These are phyloP conservation scores for Beroe forskalii DNA, from an alignment of 37 sponge, comb jelly and placozoan species.

Conservation along the genomic window DNA sequence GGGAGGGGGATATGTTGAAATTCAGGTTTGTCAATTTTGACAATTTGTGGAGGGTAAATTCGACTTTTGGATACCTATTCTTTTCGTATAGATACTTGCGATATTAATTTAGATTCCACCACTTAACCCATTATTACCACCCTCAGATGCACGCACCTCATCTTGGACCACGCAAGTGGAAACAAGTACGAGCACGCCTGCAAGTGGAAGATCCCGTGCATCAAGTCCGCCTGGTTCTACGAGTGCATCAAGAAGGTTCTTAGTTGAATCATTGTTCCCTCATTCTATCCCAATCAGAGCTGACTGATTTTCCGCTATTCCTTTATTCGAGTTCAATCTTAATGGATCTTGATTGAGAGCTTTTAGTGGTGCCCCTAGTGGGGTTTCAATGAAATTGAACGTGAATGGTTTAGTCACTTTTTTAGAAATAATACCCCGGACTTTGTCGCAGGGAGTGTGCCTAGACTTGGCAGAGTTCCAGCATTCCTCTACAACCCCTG, in stretches of 20 bases:
- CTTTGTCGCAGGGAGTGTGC: conserved; percentile 30
- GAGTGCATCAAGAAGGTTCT: conserved; percentile 54
- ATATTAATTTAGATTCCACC: neutral
- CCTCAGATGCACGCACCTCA: conserved; percentile 38
- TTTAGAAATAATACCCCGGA: neutral
- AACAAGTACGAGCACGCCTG: conserved; percentile 18
- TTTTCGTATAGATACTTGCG: no score
- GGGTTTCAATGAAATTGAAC: no score
- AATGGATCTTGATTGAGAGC: neutral
- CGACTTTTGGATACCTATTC: no score
- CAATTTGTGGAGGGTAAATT: no score
- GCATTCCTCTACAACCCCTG: neutral
- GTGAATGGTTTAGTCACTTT: no score
- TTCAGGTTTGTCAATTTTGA: no score
- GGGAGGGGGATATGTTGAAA: no score
- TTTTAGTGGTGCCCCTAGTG: no score
- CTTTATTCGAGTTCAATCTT: no score
- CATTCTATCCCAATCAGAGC: neutral
- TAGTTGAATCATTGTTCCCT: neutral
- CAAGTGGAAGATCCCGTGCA: conserved; percentile 45
- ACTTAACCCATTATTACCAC: no score
- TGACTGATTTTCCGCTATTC: neutral
- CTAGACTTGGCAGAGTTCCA: conserved; percentile 20
- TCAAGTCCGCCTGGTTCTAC: conserved; percentile 50
- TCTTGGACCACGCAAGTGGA: neutral